Evolutionary conservation across 2,888 invertebrate species (phyloP).

Genomic region (Pammene aurita): DNA sequence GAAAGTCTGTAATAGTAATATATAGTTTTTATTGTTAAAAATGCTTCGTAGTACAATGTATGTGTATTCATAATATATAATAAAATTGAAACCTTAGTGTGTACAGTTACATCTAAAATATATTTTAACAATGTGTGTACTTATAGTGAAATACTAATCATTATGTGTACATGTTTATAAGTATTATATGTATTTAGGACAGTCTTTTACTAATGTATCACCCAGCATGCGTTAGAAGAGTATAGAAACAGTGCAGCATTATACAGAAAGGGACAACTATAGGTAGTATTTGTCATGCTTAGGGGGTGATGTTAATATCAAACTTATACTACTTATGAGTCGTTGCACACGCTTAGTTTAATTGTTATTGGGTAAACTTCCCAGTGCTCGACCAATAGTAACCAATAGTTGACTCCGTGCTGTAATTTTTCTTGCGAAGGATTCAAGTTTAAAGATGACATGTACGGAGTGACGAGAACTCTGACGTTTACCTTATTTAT

Average conservation of each 20-base stretch:
- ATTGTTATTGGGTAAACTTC: no score
- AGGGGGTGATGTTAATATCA: not conserved
- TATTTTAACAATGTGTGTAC: conserved; percentile 1
- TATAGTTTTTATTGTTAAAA: conserved; percentile 55
- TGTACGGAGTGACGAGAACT: no score
- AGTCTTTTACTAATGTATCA: not conserved
- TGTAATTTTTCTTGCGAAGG: no score
- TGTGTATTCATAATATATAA: conserved; percentile 21
- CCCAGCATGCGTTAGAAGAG: conserved; percentile 19
- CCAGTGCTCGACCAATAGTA: no score
- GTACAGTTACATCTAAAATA: conserved; percentile 12
- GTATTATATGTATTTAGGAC: not conserved
- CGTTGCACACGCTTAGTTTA: no score
- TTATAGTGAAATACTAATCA: conserved; percentile 2
- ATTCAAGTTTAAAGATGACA: no score
- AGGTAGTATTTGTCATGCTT: conserved; percentile 9
- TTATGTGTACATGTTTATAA: conserved; percentile 3
- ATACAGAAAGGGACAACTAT: conserved; percentile 1
- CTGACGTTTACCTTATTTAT: no score
- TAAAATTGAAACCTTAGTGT: not conserved
- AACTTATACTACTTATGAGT: not conserved
- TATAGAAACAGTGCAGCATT: conserved; percentile 14
- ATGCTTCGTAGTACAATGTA: conserved; percentile 32
- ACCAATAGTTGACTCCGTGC: no score
- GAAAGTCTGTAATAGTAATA: conserved; percentile 55